Conservation (phyloP, 2,113 vertebrate genomes). For the Brienomyrus longianalis region DNA sequence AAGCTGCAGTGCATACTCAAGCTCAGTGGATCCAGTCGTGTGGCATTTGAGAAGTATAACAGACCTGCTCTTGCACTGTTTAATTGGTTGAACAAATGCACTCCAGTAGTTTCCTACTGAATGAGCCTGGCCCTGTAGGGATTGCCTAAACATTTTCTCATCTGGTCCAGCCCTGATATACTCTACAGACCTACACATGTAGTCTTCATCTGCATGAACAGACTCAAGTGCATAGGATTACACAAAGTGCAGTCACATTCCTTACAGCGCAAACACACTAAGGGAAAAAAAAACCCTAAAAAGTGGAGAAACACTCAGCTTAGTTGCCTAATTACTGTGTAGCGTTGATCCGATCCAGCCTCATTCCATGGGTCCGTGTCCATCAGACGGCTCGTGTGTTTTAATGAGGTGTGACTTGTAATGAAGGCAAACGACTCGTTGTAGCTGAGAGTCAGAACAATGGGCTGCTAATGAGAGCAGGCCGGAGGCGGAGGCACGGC, state of each 20-base stretch:
- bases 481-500: background rate
- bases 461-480: conserved; percentile 36
- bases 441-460: conserved; percentile 35
- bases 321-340: conserved; percentile 37
- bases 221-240: background rate
- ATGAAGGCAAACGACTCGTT: conserved; percentile 45
- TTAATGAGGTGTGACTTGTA: conserved; percentile 57
- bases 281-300: background rate
- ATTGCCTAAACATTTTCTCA: background rate
- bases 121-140: too few species aligned
- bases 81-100: background rate
- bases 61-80: background rate
- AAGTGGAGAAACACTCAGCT: background rate
- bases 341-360: conserved; percentile 33
- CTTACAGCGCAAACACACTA: background rate
- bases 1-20: conserved; percentile 59
- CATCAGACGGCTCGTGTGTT: conserved; percentile 27
- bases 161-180: background rate
- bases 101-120: background rate
- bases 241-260: background rate
- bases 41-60: background rate
- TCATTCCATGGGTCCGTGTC: conserved; percentile 27
- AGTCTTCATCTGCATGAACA: background rate
- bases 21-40: background rate
- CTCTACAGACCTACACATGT: background rate